These are phyloP conservation scores for Bradynema listronoti DNA, from an alignment of 1,140 invertebrate genomes.

Conservation along the genomic window DNA sequence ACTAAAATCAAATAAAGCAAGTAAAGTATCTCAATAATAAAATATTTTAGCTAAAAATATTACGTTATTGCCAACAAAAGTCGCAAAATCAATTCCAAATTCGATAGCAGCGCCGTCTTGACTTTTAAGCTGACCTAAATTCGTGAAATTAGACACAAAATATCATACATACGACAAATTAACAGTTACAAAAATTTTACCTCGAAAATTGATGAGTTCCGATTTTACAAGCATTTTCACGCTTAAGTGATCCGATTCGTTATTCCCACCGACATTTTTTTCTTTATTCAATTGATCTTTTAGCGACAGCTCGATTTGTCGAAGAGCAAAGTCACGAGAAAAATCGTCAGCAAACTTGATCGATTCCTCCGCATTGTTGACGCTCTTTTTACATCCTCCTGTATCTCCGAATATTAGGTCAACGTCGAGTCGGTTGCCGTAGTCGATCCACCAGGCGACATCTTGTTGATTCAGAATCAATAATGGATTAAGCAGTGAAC, in stretches of 20 bases:
- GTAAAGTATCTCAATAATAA: not conserved
- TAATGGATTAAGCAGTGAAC: not conserved
- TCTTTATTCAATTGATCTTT: too few species aligned
- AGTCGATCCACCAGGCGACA: conserved; percentile 36
- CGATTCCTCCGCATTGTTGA: not conserved
- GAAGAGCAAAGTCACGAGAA: conserved; percentile 11
- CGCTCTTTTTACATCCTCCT: not conserved
- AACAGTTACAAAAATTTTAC: too few species aligned
- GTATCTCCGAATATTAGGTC: conserved; percentile 1
- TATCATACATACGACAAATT: too few species aligned
- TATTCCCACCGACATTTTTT: too few species aligned
- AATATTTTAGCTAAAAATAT: conserved; percentile 1
- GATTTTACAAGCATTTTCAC: conserved; percentile 7
- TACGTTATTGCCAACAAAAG: conserved; percentile 14
- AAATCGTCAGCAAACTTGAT: conserved; percentile 18
- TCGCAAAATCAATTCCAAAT: conserved; percentile 33
- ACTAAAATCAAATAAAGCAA: conserved; percentile 2
- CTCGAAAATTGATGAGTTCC: conserved; percentile 23
- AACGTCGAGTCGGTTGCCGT: conserved; percentile 1
- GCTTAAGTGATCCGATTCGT: too few species aligned
- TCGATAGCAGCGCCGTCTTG: conserved; percentile 6
- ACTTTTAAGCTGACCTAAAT: conserved; percentile 17
- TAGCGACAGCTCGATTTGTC: not conserved
- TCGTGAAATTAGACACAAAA: too few species aligned
- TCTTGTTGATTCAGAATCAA: conserved; percentile 23